These are phyloP conservation scores for Temnothorax ravouxi DNA, from an alignment of 2,888 invertebrate species.

Conservation along the genomic window DNA sequence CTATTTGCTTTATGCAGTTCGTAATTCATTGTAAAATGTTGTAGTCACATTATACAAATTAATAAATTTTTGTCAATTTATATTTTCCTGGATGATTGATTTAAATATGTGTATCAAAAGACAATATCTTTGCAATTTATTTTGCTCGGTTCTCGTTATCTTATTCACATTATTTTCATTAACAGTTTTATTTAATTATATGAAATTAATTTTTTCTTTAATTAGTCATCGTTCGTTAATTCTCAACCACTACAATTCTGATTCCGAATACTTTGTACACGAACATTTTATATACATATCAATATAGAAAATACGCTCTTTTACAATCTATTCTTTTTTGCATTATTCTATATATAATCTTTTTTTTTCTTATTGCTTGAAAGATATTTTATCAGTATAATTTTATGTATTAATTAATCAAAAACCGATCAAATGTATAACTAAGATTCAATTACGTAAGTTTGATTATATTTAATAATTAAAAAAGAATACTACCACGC, in stretches of 20 bases:
- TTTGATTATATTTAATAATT: not conserved
- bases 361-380: not conserved
- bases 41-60: not conserved
- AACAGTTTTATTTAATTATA: not conserved
- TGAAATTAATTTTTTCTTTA: not conserved
- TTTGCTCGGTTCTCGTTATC: not conserved
- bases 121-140: not conserved
- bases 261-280: not conserved
- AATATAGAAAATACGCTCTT: not conserved
- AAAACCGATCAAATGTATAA: not conserved
- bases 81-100: not conserved
- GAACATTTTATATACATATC: not conserved
- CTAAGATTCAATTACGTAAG: not conserved
- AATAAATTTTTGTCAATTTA: not conserved
- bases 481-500: not conserved
- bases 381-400: not conserved
- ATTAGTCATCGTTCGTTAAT: not conserved
- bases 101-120: not conserved
- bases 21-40: constrained; percentile 14
- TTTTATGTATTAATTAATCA: not conserved
- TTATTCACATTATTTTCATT: not conserved
- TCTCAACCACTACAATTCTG: not conserved
- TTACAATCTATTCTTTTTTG: not conserved
- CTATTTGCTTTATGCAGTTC: constrained; percentile 20
- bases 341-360: not conserved